phyloP scores from a whole-genome alignment of 2,888 invertebrate genomes.

The Agrypnus murinus region DNA sequence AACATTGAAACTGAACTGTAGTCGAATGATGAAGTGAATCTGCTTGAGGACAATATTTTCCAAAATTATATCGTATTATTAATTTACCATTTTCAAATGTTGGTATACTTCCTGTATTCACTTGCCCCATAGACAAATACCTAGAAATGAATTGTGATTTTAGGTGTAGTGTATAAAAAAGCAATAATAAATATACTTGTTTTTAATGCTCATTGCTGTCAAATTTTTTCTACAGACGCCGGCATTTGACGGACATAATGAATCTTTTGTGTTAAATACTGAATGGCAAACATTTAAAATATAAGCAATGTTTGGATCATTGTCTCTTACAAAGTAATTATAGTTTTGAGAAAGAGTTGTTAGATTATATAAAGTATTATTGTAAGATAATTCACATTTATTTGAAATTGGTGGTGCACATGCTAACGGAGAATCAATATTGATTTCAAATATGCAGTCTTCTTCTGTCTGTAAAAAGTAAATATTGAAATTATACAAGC shows the following conservation, averaged over 20 bases:
- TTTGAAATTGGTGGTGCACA: background rate
- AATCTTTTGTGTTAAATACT: conserved; percentile 15
- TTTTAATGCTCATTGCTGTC: conserved; percentile 21
- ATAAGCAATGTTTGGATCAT: conserved; percentile 5
- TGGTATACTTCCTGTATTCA: conserved; percentile 9
- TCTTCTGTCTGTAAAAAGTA: conserved; percentile 23
- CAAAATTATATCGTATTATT: conserved; percentile 17
- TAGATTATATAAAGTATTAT: conserved; percentile 19
- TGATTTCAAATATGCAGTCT: conserved; percentile 36
- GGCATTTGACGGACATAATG: conserved; percentile 20
- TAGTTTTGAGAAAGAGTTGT: conserved; percentile 11
- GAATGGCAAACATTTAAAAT: conserved; percentile 45
- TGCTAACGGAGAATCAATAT: conserved; percentile 38
- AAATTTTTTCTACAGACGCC: conserved; percentile 28
- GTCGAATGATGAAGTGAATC: conserved; percentile 10
- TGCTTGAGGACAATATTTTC: background rate
- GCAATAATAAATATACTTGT: conserved; percentile 29
- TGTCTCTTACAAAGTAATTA: conserved; percentile 31
- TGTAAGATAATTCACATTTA: conserved; percentile 27
- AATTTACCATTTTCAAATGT: conserved; percentile 18
- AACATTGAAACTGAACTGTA: conserved; percentile 31
- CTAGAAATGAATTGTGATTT: conserved; percentile 19
- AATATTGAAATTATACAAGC: no score
- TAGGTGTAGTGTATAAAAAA: background rate
- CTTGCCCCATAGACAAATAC: conserved; percentile 19